A percentile compares a stretch with the other conserved stretches of the same genome.
Conservation (phyloP, 2,113 vertebrate genomes). For the Petroica traversi region DNA sequence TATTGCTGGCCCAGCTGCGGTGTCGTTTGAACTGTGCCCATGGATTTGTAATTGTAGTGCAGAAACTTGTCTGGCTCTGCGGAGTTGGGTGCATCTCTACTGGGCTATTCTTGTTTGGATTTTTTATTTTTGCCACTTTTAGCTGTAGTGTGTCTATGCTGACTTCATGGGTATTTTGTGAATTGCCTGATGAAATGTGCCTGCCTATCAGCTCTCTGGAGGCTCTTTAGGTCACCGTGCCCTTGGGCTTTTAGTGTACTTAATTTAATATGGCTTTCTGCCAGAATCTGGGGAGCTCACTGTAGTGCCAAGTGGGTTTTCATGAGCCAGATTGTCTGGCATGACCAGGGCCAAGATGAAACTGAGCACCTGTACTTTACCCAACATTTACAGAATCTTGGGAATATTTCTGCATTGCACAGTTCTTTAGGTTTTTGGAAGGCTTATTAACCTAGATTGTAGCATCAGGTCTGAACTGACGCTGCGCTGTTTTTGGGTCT, state of each 20-base stretch:
- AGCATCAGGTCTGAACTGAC: background rate
- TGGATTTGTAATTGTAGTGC: background rate
- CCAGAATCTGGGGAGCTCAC: background rate
- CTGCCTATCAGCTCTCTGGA: background rate
- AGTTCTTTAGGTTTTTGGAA: background rate
- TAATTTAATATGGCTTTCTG: background rate
- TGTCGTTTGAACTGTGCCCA: background rate
- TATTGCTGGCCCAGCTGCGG: background rate
- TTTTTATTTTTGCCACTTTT: background rate
- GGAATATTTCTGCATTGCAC: background rate
- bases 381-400: background rate
- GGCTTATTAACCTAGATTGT: background rate
- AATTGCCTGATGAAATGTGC: background rate
- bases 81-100: background rate
- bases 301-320: background rate
- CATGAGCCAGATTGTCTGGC: background rate
- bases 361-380: background rate
- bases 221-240: background rate
- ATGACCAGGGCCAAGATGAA: background rate
- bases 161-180: background rate
- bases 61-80: background rate
- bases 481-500: background rate
- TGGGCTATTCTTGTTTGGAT: background rate
- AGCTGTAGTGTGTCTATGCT: background rate
- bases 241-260: background rate